Conservation (phyloP, 2,113 vertebrate genomes). For the Onychostruthus taczanowskii region DNA sequence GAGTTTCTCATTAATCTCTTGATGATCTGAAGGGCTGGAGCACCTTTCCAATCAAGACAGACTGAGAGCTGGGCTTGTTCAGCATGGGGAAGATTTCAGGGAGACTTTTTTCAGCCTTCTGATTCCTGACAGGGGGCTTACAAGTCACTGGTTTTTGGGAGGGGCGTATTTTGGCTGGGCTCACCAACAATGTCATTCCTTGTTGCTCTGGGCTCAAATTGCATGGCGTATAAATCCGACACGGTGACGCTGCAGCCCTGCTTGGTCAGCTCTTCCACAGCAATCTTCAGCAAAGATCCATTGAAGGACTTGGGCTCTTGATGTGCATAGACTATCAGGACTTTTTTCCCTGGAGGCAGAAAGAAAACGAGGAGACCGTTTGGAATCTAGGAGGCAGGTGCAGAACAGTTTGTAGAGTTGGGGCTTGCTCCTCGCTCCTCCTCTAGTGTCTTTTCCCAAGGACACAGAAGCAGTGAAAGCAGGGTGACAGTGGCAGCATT, state of each 20-base stretch:
- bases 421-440: neutral
- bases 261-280: slow-evolving; percentile 63
- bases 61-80: neutral
- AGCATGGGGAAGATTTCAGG: neutral
- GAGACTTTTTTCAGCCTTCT: neutral
- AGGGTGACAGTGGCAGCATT: neutral
- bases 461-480: neutral
- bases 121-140: rapidly evolving
- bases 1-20: neutral
- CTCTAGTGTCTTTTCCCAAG: neutral
- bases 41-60: neutral
- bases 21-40: neutral
- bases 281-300: slow-evolving; percentile 64
- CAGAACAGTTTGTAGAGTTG: rapidly evolving
- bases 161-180: neutral
- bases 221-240: slow-evolving; percentile 75
- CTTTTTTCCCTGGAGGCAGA: slow-evolving; percentile 67
- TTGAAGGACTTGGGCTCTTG: slow-evolving; percentile 79
- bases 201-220: slow-evolving; percentile 75
- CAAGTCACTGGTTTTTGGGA: neutral
- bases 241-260: slow-evolving; percentile 69
- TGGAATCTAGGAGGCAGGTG: neutral
- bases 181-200: slow-evolving; percentile 71
- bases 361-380: neutral
- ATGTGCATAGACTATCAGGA: slow-evolving; percentile 77